Conservation (phyloP, 2,888 invertebrate genomes). For the Sylvicola cinctus region DNA sequence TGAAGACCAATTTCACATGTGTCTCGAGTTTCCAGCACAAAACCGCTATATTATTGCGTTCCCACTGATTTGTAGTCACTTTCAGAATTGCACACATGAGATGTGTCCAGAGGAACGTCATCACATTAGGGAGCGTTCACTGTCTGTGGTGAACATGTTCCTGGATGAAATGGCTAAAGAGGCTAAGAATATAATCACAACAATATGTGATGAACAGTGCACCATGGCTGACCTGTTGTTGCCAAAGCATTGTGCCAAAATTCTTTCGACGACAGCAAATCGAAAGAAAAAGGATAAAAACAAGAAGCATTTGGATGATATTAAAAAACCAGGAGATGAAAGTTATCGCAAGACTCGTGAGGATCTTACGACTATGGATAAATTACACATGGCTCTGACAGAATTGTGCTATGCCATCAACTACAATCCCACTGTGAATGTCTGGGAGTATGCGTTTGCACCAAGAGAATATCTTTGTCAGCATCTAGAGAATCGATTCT, state of each 20-base stretch:
- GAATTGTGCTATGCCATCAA: slow-evolving; percentile 95
- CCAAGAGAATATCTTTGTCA: slow-evolving; percentile 94
- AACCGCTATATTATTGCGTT: slow-evolving; percentile 95
- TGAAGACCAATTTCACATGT: slow-evolving; percentile 97
- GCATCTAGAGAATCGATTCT: slow-evolving; percentile 82
- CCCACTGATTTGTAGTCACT: slow-evolving; percentile 93
- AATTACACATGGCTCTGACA: slow-evolving; percentile 93
- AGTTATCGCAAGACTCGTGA: slow-evolving; percentile 91
- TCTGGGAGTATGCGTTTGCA: slow-evolving; percentile 98
- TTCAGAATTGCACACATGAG: slow-evolving; percentile 93
- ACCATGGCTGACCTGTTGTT: slow-evolving; percentile 86
- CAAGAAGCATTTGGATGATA: slow-evolving; percentile 69
- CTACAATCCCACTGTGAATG: slow-evolving; percentile 88
- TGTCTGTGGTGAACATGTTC: slow-evolving; percentile 93
- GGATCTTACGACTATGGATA: slow-evolving; percentile 95
- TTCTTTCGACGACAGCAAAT: slow-evolving; percentile 71
- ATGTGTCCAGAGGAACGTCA: slow-evolving; percentile 96
- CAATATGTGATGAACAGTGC: slow-evolving; percentile 96
- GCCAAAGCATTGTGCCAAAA: slow-evolving; percentile 86
- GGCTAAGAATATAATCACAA: slow-evolving; percentile 94
- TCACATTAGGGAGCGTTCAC: slow-evolving; percentile 84
- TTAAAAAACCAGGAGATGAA: slow-evolving; percentile 85
- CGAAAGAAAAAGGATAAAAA: slow-evolving; percentile 85
- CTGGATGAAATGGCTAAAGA: slow-evolving; percentile 98
- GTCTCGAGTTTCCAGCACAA: slow-evolving; percentile 95